Conservation (phyloP, 2,797 vertebrate species). For the Cichlasoma orientale region DNA sequence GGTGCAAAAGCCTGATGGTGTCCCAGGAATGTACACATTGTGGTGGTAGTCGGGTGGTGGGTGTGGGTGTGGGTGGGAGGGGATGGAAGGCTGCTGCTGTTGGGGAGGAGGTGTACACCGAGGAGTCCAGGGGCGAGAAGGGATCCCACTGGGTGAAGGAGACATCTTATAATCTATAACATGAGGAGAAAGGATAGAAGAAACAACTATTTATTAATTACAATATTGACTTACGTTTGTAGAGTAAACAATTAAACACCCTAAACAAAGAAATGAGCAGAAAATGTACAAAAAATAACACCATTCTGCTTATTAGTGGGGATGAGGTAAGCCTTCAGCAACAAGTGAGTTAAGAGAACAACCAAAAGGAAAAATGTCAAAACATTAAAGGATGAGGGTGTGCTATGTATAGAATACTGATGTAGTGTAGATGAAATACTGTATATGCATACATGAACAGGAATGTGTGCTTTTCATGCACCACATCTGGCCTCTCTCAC, state of each 20-base stretch:
- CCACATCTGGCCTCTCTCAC: constrained; percentile 36
- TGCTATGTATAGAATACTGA: not conserved
- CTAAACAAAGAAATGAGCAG: not conserved
- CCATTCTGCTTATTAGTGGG: not conserved
- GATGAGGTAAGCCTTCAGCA: not conserved
- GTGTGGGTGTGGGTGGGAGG: constrained; percentile 72
- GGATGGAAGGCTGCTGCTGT: constrained; percentile 76
- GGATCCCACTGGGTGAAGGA: constrained; percentile 72
- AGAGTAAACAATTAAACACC: constrained; percentile 2
- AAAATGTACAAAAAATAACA: not conserved
- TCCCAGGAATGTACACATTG: constrained; percentile 92
- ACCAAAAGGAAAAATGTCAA: not conserved
- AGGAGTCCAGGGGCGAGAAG: constrained; percentile 86
- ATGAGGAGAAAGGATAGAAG: constrained; percentile 3
- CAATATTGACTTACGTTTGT: constrained; percentile 5
- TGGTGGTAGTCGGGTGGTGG: constrained; percentile 91
- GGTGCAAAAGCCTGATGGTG: constrained; percentile 84
- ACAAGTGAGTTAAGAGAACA: not conserved
- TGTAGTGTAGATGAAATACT: not conserved
- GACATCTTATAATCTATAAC: constrained; percentile 86
- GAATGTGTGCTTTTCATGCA: not conserved
- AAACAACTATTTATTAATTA: constrained; percentile 22
- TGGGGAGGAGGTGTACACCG: constrained; percentile 84
- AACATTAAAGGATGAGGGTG: not conserved
- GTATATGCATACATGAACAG: not conserved